Base-by-base conservation (phyloP, 2,888 invertebrate genomes). In the Trichogramma evanescens region DNA sequence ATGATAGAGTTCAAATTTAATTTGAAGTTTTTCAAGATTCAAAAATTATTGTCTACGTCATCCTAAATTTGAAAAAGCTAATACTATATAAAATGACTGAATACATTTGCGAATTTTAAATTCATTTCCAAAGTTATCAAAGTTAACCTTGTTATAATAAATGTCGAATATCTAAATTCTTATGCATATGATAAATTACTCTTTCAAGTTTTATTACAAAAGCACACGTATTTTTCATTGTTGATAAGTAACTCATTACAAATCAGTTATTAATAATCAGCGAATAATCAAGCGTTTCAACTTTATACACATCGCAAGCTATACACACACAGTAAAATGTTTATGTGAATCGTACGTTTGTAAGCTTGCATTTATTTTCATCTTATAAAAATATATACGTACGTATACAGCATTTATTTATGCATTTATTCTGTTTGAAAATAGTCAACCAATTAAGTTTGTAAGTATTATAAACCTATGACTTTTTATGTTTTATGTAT, bases 201-300 rank as follows among this genome's bases (percentile, higher is more conserved):
- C 8, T 9, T 13, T 13, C 2, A 6, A 7, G 41, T 56, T 6
- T 39, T 41, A 54, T 42, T 38, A 52, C 55, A 44, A n/a, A n/a
- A 45, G 9, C 9, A 13, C 5, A 51, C 41, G 42, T 55, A 59
- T 42, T 54, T 59, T 54, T 10, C 50, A 50, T 9, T 44, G 49
- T 59, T n/a, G 40, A 54, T 40, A 39, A 44, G 26, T 42, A 9
- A 54, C 42, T 50, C 50, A 3, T 50, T 56, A 50, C 42, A 26
- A 50, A 43, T 13, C 39, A n/a, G 44, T 13, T 41, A 26, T 10
- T 50, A 8, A 54, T 13, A 43, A 54, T 54, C 10, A n/a, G 9
- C 40, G 50, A 8, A 54, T 13, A 43, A 54, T 54, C 10, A n/a
- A 6, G 13, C 50, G 13, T 43, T 50, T 9, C 48, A 5, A 42